These are phyloP conservation scores for Murina feae DNA, from an alignment of 2,113 vertebrate genomes.

Conservation along the genomic window DNA sequence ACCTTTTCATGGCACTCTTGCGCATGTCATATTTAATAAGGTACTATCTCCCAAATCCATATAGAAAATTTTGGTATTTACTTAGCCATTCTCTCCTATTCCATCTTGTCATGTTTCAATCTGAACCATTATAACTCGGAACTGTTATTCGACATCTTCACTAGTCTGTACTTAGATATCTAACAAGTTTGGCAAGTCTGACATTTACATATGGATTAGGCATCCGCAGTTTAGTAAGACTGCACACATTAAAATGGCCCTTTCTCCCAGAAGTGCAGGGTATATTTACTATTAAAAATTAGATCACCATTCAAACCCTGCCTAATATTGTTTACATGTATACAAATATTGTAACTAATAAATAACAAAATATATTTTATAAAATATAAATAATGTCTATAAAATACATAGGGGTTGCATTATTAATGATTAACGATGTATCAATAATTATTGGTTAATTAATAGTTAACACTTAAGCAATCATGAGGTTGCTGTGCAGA, in stretches of 20 bases:
- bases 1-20: background rate
- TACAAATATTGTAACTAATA: background rate
- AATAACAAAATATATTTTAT: background rate
- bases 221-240: background rate
- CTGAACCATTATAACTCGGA: background rate
- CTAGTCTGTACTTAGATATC: background rate
- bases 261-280: background rate
- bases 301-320: background rate
- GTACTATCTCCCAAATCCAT: background rate
- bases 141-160: background rate
- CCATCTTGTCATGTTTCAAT: background rate
- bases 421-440: background rate
- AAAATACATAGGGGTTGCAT: background rate
- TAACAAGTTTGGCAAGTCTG: background rate
- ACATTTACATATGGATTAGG: background rate
- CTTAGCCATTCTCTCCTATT: background rate
- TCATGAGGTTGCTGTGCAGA: background rate
- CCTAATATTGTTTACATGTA: background rate
- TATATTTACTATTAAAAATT: background rate
- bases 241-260: background rate
- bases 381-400: background rate
- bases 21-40: background rate
- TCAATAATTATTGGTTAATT: background rate
- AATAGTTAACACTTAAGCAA: background rate
- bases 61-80: background rate